Conservation (phyloP, 2,888 invertebrate genomes). For the Drosophila multiciliata region DNA sequence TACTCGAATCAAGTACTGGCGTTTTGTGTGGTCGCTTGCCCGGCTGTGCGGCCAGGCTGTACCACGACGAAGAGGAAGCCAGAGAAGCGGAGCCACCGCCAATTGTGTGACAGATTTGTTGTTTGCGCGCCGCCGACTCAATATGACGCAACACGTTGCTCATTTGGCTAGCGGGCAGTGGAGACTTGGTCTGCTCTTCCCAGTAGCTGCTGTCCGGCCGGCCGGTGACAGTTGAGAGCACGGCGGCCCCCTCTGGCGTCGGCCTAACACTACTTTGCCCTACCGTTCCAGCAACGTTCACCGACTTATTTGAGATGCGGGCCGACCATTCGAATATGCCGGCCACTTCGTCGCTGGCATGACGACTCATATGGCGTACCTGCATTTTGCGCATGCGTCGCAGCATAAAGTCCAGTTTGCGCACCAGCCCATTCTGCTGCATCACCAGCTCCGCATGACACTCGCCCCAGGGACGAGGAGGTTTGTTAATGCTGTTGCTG, state of each 20-base stretch:
- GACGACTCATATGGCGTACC: conserved; percentile 90
- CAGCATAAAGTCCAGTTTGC: conserved; percentile 90
- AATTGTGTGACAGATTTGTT: conserved; percentile 78
- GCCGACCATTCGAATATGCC: conserved; percentile 92
- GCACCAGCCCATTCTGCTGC: conserved; percentile 86
- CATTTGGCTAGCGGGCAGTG: conserved; percentile 86
- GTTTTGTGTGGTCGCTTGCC: conserved; percentile 59
- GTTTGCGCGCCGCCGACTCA: conserved; percentile 78
- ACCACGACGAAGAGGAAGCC: conserved; percentile 68
- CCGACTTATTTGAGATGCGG: conserved; percentile 81
- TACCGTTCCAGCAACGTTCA: conserved; percentile 37
- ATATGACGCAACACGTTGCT: conserved; percentile 86
- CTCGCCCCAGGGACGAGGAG: conserved; percentile 66
- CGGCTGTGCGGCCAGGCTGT: conserved; percentile 54
- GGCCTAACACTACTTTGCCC: conserved; percentile 51
- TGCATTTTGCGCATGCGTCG: conserved; percentile 92
- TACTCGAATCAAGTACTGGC: conserved; percentile 13
- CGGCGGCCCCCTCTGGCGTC: conserved; percentile 53
- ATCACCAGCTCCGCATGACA: conserved; percentile 78
- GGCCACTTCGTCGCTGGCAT: conserved; percentile 91
- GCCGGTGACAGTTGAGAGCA: conserved; percentile 72
- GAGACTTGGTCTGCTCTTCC: conserved; percentile 84
- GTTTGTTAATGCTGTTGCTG: conserved; percentile 3
- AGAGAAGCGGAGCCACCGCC: conserved; percentile 61
- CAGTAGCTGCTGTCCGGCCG: conserved; percentile 73